Base-by-base conservation (phyloP, 1,140 invertebrate genomes). In the Chionoecetes opilio region DNA sequence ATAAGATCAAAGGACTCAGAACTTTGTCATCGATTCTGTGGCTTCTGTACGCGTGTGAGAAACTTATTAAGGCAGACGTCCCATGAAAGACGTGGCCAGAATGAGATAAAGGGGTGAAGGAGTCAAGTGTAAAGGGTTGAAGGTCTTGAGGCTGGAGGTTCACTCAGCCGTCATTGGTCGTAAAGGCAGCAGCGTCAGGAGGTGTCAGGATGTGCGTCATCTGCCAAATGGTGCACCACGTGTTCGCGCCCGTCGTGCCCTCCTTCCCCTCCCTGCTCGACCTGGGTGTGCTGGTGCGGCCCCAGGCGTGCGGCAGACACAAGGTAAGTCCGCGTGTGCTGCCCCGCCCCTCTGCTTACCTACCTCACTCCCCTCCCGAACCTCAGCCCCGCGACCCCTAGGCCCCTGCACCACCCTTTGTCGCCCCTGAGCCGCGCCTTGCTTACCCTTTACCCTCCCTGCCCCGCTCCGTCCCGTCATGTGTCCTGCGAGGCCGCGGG, bases 191-290 rank as follows among this genome's bases (percentile, higher is more conserved):
- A 21, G 11, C 63, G 21, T n/a, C 32, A 41, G 75, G 2, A 75
- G 63, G 3, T 29, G 91, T 85, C 21, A 86, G 6, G 21, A 93
- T 93, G 92, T 93, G 92, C 37, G 92, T 93, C 31, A 93, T 93
- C 82, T 93, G 92, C 37, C 82, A 93, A 82, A 93, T 93, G 92
- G 41, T 93, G 37, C 63, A 82, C 87, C 41, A 63, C 8, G 32
- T 90, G 6, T 89, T 87, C 32, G 41, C 53, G 46, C 46, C 85
- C 34, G 93, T 89, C 34, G 31, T 87, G 29, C 41, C 53, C 93
- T 90, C 93, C 93, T 37, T 94, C 53, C 34, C 87, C 34, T 88
- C 38, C 29, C 85, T 37, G 5, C 38, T 93, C 11, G 32, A 93
- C 29, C 38, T 93, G 82, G 92, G 92, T 2, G 84, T 93, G 26